Evolutionary conservation across 2,113 vertebrate genomes (phyloP).

Genomic region (Varanus salvator): DNA sequence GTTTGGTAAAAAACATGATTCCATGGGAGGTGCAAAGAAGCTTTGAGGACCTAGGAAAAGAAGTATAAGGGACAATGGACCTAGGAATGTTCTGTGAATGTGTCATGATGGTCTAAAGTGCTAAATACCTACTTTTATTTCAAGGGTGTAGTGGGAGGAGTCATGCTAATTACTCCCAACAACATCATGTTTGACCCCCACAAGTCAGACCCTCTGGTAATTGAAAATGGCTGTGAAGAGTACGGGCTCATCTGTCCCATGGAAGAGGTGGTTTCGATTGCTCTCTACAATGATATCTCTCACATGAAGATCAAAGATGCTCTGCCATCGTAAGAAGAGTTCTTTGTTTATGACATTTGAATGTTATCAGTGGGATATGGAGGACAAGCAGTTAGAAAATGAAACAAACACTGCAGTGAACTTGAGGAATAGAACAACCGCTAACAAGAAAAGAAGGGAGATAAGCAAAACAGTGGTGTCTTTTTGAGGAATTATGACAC

Average conservation of each 20-base stretch:
- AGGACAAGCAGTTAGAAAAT: background rate
- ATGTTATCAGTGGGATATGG: slow-evolving; percentile 8
- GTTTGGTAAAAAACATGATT: background rate
- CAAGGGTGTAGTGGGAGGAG: slow-evolving; percentile 96
- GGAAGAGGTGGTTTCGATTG: slow-evolving; percentile 95
- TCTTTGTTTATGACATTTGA: slow-evolving; percentile 42
- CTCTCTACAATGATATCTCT: slow-evolving; percentile 95
- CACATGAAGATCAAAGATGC: slow-evolving; percentile 99
- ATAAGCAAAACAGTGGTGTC: background rate
- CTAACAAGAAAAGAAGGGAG: background rate
- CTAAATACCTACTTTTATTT: slow-evolving; percentile 50
- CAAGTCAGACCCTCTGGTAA: slow-evolving; percentile 97
- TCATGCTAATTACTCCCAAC: slow-evolving; percentile 98
- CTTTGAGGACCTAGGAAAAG: background rate
- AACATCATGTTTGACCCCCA: slow-evolving; percentile 99
- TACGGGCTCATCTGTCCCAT: slow-evolving; percentile 98
- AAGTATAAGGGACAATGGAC: background rate
- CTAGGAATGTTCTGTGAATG: background rate
- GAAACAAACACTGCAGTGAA: background rate
- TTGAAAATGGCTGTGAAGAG: slow-evolving; percentile 97
- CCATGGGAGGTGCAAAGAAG: accelerated
- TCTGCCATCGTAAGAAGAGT: slow-evolving; percentile 92
- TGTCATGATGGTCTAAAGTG: background rate
- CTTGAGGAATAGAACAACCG: background rate
- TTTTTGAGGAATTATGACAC: background rate